Conservation (phyloP, 2,888 invertebrate species). For the Seira sanloemensis region DNA sequence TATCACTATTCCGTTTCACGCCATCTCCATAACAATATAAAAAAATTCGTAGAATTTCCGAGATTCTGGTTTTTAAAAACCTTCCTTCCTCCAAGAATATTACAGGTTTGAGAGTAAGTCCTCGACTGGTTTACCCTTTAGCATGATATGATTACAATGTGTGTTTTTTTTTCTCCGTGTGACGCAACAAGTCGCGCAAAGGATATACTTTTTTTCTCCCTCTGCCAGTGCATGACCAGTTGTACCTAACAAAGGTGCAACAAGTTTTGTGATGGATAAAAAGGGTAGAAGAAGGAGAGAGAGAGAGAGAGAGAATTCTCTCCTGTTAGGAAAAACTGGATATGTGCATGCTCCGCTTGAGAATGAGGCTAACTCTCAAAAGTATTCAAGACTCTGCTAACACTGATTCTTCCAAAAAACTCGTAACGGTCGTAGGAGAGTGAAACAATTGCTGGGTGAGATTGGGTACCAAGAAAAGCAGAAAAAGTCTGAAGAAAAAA, state of each 20-base stretch:
- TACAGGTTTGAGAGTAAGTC: too few species aligned
- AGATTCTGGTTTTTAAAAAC: slow-evolving; percentile 16
- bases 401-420: slow-evolving; percentile 55
- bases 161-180: background rate
- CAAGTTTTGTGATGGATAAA: slow-evolving; percentile 14
- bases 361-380: background rate
- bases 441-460: slow-evolving; percentile 3
- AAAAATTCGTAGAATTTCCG: slow-evolving; percentile 8
- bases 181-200: slow-evolving; percentile 60
- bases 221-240: background rate
- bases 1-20: slow-evolving; percentile 1
- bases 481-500: background rate
- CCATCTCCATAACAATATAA: background rate
- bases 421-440: slow-evolving; percentile 53
- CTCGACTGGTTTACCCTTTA: background rate
- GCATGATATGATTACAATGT: background rate
- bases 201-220: background rate
- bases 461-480: slow-evolving; percentile 5
- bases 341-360: slow-evolving; percentile 11
- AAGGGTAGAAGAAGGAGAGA: background rate
- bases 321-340: slow-evolving; percentile 17
- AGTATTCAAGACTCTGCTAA: slow-evolving; percentile 21
- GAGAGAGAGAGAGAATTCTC: slow-evolving; percentile 12
- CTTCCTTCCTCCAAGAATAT: slow-evolving; percentile 2
- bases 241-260: background rate